These are phyloP conservation scores for Tyrophagus putrescentiae DNA, from an alignment of 1,140 invertebrate genomes.

Conservation along the genomic window DNA sequence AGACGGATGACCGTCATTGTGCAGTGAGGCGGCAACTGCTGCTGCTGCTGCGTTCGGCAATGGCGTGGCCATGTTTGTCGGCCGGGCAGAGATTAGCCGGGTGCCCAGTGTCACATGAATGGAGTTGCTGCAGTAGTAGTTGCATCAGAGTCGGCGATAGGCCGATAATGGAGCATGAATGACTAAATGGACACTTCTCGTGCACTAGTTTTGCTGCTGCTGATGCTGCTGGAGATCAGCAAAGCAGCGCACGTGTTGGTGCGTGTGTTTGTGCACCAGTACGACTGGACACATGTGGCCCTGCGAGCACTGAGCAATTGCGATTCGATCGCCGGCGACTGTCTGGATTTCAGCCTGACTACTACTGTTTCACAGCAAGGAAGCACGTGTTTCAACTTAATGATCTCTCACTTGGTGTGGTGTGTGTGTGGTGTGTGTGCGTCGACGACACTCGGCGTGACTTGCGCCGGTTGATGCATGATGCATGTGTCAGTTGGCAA, in stretches of 20 bases:
- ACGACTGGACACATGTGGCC: neutral
- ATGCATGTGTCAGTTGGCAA: neutral
- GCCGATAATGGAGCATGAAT: neutral
- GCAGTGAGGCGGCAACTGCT: too few relatives aligned
- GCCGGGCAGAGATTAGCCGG: too few relatives aligned
- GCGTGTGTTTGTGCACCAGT: too few relatives aligned
- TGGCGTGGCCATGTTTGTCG: too few relatives aligned
- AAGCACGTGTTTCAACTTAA: conserved; percentile 12
- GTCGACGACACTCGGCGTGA: neutral
- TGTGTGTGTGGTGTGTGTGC: neutral
- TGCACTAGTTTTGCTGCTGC: neutral
- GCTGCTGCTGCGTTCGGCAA: too few relatives aligned
- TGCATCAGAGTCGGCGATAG: too few relatives aligned
- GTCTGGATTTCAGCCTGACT: too few relatives aligned
- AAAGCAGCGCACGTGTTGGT: neutral
- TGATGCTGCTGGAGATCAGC: neutral
- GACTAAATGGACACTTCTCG: conserved; percentile 1
- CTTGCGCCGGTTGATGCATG: neutral
- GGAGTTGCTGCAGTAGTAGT: neutral
- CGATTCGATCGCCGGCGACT: neutral
- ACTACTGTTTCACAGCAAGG: too few relatives aligned
- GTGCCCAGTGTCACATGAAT: neutral
- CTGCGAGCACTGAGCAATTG: neutral
- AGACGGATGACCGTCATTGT: conserved; percentile 3
- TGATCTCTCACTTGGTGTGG: too few relatives aligned